Evolutionary conservation across 2,797 vertebrate genomes (phyloP).

Genomic region (Amazona finschi): DNA sequence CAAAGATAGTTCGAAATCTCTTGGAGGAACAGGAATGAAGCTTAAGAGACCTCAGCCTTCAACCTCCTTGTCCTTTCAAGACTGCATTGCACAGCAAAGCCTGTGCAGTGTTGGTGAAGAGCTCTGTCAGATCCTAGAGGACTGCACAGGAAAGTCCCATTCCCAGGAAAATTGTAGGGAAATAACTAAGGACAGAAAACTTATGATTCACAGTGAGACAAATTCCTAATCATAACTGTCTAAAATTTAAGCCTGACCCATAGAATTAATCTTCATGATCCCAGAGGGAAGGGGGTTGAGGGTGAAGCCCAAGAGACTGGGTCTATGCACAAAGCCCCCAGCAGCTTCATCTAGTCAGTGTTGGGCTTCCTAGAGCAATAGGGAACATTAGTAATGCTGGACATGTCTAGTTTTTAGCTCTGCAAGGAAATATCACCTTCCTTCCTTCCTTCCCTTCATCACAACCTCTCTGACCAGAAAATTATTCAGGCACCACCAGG

Average conservation of each 20-base stretch:
- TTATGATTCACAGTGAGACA: neutral
- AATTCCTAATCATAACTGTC: neutral
- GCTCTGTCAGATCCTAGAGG: neutral
- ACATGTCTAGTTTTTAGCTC: neutral
- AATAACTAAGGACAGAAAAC: neutral
- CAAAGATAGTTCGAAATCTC: neutral
- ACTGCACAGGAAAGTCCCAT: neutral
- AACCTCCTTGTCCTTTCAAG: neutral
- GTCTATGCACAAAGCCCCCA: neutral
- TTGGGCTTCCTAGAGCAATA: neutral
- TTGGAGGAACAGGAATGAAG: neutral
- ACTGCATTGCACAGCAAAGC: neutral
- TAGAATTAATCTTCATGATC: neutral
- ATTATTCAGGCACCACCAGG: neutral
- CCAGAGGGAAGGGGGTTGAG: neutral
- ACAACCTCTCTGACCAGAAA: neutral
- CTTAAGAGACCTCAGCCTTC: neutral
- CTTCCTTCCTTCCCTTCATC: neutral
- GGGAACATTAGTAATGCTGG: neutral
- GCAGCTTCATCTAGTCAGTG: neutral
- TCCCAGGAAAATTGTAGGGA: neutral
- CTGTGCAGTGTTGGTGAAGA: neutral
- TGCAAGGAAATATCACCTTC: neutral
- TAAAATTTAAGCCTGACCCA: neutral
- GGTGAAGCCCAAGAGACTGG: neutral